Conservation (phyloP, 2,113 vertebrate species). For the Oriolus oriolus region DNA sequence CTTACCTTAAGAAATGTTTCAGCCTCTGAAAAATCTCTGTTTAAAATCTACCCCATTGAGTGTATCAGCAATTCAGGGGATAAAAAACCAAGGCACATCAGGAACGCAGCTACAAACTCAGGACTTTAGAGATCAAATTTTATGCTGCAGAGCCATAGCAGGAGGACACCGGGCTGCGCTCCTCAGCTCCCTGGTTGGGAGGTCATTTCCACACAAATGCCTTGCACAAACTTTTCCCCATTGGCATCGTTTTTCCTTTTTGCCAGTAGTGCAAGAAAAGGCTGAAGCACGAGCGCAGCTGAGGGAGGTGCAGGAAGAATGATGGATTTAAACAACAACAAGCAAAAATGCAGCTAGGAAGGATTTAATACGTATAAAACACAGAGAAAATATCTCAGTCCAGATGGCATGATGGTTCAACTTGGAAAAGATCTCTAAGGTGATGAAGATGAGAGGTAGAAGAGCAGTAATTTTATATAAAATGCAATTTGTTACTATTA, state of each 20-base stretch:
- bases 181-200: background rate
- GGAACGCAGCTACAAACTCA: background rate
- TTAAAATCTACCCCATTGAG: background rate
- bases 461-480: background rate
- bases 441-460: background rate
- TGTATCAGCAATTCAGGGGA: background rate
- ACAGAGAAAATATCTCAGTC: background rate
- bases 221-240: background rate
- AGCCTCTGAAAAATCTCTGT: background rate
- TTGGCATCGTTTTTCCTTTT: fast-evolving
- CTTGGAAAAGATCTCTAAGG: background rate
- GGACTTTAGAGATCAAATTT: background rate
- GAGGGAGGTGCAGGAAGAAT: background rate
- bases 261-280: background rate
- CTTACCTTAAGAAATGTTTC: background rate
- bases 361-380: background rate
- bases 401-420: background rate
- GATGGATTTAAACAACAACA: fast-evolving
- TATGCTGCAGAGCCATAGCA: background rate
- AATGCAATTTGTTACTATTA: background rate
- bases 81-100: background rate
- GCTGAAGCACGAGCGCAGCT: background rate
- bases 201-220: background rate
- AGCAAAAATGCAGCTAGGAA: background rate
- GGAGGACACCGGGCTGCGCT: background rate